A percentile compares a stretch with the other conserved stretches of the same genome.
phyloP scores from a whole-genome alignment of 1,140 invertebrate species.

The Leptinotarsa defecta region DNA sequence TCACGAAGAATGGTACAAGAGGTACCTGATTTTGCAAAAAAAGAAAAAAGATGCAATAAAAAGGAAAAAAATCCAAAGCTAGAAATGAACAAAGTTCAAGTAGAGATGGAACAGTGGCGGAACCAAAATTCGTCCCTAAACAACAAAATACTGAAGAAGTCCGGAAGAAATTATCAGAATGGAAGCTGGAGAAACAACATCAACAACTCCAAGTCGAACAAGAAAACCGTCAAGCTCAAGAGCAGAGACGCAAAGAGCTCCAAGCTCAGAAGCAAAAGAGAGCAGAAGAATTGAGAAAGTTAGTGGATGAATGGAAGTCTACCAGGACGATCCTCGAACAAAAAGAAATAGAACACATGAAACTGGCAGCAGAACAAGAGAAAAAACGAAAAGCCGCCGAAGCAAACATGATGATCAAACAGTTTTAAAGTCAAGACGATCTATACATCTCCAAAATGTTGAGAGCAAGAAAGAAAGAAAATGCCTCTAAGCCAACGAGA shows the following conservation, averaged over 20 bases:
- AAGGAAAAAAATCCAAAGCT: conserved; percentile 52
- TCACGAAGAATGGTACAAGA: conserved; percentile 58
- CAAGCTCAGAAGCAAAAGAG: conserved; percentile 22
- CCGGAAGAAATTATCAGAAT: conserved; percentile 29
- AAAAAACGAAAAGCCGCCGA: conserved; percentile 34
- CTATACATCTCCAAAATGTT: conserved; percentile 43
- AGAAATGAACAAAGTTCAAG: not conserved
- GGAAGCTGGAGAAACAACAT: conserved; percentile 33
- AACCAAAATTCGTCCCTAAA: not conserved
- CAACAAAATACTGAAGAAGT: conserved; percentile 11
- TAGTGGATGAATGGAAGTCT: conserved; percentile 41
- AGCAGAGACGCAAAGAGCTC: conserved; percentile 32
- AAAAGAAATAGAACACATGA: conserved; percentile 26
- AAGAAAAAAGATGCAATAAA: conserved; percentile 57
- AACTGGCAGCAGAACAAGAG: conserved; percentile 21
- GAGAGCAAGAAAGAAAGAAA: conserved; percentile 33
- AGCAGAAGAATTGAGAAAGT: conserved; percentile 23
- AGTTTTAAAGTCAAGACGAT: conserved; percentile 49
- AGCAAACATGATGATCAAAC: conserved; percentile 50
- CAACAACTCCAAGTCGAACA: not conserved
- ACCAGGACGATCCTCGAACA: conserved; percentile 34
- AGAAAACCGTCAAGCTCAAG: not conserved
- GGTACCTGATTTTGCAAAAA: conserved; percentile 55
- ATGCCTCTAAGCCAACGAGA: conserved; percentile 20
- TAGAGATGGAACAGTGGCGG: not conserved